These are phyloP conservation scores for Hippocampus barbouri DNA, from an alignment of 2,113 vertebrate genomes.

Conservation along the genomic window DNA sequence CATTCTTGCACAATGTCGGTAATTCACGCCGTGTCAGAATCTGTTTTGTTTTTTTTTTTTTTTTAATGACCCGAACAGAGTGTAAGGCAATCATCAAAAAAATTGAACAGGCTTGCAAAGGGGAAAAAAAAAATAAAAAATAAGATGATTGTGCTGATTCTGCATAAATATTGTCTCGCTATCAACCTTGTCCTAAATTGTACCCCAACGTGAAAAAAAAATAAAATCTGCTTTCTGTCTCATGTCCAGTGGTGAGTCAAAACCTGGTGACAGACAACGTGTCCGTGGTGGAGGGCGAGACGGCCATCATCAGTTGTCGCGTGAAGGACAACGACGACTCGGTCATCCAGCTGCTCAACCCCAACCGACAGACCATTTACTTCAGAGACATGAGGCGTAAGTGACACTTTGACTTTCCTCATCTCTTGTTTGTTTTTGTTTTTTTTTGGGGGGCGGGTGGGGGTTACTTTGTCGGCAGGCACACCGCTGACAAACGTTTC, in stretches of 20 bases:
- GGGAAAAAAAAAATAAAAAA: not conserved
- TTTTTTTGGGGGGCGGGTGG: no score
- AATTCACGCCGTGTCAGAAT: not conserved
- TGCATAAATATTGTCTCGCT: not conserved
- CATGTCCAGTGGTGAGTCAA: constrained; percentile 76
- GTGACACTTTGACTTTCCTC: constrained; percentile 50
- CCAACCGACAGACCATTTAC: constrained; percentile 95
- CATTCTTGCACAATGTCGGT: not conserved
- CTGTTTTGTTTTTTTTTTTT: not conserved
- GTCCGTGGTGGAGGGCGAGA: constrained; percentile 76
- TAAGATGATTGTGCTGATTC: not conserved
- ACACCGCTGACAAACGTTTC: not conserved
- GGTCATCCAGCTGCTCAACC: constrained; percentile 96
- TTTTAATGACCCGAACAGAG: not conserved
- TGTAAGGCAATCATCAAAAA: not conserved
- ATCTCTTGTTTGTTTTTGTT: not conserved
- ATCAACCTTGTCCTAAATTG: no score
- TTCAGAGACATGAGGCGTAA: constrained; percentile 90
- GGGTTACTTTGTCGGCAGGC: not conserved
- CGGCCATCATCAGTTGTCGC: constrained; percentile 76
- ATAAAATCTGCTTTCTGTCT: constrained; percentile 1
- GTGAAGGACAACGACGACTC: constrained; percentile 93
- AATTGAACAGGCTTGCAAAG: not conserved
- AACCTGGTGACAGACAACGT: constrained; percentile 88
- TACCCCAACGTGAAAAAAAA: no score